Evolutionary conservation across 2,888 invertebrate species (phyloP), one percentile per base, ranked within the genome.

Genomic region (Harpalus rubripes): DNA sequence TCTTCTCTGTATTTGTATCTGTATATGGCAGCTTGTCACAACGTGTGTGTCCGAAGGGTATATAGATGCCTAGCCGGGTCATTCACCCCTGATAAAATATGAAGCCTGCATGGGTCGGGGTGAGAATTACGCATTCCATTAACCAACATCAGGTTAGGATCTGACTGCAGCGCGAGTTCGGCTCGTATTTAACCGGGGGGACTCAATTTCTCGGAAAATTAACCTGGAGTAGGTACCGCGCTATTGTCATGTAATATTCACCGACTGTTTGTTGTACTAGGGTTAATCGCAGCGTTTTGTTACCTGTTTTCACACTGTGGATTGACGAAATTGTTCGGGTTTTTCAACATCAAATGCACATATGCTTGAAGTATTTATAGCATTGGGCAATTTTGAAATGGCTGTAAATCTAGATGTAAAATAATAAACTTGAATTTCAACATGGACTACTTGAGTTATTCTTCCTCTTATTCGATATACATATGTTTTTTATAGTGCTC

Each of bases 181-280:
- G 32, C 68, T 63, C 32, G 44, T 76, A 76, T 76, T 44, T 76
- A 76, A 76, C 44, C 72, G n/a, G 76, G 52, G 72, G 44, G 41
- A 41, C 58, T 72, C 82, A 82, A 82, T 82, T 82, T 82, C 82
- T 82, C 82, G 82, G 82, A 58, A 74, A 72, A 82, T 82, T 82
- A 82, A 82, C 81, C 72, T 82, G 59, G 15, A 80, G 65, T 72
- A 44, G 32, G 39, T 18, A 44, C 22, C 82, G 32, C 59, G 72
- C 82, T 82, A 82, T 82, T 74, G 82, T 82, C 82, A 82, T 82
- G 82, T 82, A 82, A 82, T 82, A 82, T 82, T 82, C 52, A 82
- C 81, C 81, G 81, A 72, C 26, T 81, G 18, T 61, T 32, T 22
- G 41, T 81, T 81, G 32, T 22, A 52, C 32, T 39, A 39, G 26